Evolutionary conservation across 2,888 invertebrate genomes (phyloP).

Genomic region (Crepidodera aurea): DNA sequence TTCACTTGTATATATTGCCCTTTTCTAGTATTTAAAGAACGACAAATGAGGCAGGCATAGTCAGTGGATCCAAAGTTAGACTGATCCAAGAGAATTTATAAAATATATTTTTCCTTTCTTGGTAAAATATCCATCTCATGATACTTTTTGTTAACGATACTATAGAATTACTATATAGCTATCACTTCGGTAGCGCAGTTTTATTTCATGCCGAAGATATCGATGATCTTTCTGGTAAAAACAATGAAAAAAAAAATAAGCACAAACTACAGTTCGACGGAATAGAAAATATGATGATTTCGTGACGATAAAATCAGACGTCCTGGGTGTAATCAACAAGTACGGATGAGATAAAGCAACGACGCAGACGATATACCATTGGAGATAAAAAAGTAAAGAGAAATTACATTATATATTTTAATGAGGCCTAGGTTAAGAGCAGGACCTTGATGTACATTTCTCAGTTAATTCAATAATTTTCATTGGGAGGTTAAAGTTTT

Average conservation of each 20-base stretch:
- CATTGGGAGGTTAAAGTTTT: neutral
- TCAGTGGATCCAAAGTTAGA: no score
- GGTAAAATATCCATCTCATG: no score
- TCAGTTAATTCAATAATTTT: neutral
- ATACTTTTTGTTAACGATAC: no score
- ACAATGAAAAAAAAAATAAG: neutral
- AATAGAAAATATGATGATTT: conserved; percentile 12
- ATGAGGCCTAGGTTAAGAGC: conserved; percentile 22
- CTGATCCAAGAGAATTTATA: no score
- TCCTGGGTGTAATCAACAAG: conserved; percentile 19
- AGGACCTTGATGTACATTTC: conserved; percentile 8
- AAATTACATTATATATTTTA: conserved; percentile 17
- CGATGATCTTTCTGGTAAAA: neutral
- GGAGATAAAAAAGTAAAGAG: neutral
- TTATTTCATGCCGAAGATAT: conserved; percentile 1
- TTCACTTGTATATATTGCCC: no score
- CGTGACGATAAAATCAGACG: conserved; percentile 12
- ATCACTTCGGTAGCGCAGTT: neutral
- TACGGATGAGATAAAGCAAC: conserved; percentile 2
- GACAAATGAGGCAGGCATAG: no score
- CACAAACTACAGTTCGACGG: conserved; percentile 10
- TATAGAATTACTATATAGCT: no score
- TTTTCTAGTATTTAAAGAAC: no score
- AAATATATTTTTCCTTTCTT: no score
- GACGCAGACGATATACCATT: conserved; percentile 8